Base-by-base conservation (phyloP, 2,797 vertebrate genomes). In the Rhabdomys pumilio region DNA sequence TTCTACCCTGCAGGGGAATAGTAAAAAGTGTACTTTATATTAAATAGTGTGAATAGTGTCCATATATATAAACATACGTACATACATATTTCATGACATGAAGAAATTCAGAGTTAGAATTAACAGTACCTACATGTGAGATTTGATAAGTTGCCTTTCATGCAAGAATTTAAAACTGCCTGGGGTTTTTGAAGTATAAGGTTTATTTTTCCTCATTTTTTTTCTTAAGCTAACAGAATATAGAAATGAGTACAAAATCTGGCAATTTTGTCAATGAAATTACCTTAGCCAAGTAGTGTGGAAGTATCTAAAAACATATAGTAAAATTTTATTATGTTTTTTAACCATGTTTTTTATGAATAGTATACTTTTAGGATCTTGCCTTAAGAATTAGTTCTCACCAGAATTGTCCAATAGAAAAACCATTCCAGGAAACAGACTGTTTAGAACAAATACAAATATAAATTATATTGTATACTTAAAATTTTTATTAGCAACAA, bases 331-430 rank as follows among this genome's bases (percentile, higher is more conserved):
- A 17, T 90, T 77, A 55, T 7, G 57, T 34, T 77, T 38, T 17
- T 90, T 94, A 44, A 29, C 75, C 50, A 53, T 89, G 9, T 82
- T 67, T 90, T 73, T 92, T 93, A 79, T 24, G 53, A 83, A 79
- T 69, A 95, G 53, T 90, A 89, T 76, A 84, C 1, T 57, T 90
- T 90, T 65, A 80, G 38, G 55, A 41, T 3, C 6, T 87, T 94
- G 95, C 19, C 34, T 19, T 65, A 80, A 75, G 3, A 90, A 76
- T 92, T 11, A 61, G 12, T 81, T 3, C 34, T 80, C 59, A 69
- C 13, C n/a, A 88, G 0, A 82, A 8, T 20, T 31, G 1, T 22
- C 11, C 31, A 75, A 65, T 61, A 38, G 34, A 86, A 95, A 96
- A 86, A 75, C 76, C 55, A 80, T 55, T 59, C 90, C 22, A 84